Evolutionary conservation across 2,113 vertebrate species (phyloP), one percentile per base, ranked within the genome.

Genomic region (Asarcornis scutulata): DNA sequence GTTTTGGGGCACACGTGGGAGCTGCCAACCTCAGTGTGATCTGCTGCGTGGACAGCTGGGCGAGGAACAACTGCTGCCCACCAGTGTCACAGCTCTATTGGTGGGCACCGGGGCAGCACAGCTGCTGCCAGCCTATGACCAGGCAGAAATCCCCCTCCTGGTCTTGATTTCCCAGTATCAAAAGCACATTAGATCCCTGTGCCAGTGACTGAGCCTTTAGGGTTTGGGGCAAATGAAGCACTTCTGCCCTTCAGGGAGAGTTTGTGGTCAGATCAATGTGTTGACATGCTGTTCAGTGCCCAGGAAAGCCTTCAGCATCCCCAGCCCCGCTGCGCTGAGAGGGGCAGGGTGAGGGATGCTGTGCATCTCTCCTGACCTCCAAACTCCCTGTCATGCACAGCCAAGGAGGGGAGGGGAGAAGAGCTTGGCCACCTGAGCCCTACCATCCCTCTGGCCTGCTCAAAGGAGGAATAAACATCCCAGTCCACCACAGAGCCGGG

Each of bases 1-100:
- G 9, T 48, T 21, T 66, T n/a, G 48, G 71, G 60, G n/a, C 6
- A 4, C 0, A 0, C 38, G 18, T 9, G 53, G 40, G 42, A 62
- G 18, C 52, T 20, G 29, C 25, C n/a, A 11, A 34, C 40, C 40
- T 15, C 17, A 0, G 4, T 2, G 0, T 42, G 81, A 44, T 26
- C n/a, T 46, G 55, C 17, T 5, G 6, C 4, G 3, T 3, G n/a
- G 22, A 9, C 22, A 31, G 36, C 27, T 29, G 56, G 76, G 3
- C 20, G n/a, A 64, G 50, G 40, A 78, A 31, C 1, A 4, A 7
- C 44, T 13, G 74, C 26, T 58, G 50, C 5, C 77, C 31, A 36
- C 3, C 1, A 25, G 36, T 6, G 6, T 59, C 5, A 0, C 14
- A 32, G 56, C 31, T 73, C 42, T 44, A 32, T 32, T 2, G 1